A percentile compares a stretch with the other conserved stretches of the same genome.
These are phyloP conservation scores for Cetoscarus ocellatus DNA, from an alignment of 2,797 vertebrate genomes.

Conservation along the genomic window DNA sequence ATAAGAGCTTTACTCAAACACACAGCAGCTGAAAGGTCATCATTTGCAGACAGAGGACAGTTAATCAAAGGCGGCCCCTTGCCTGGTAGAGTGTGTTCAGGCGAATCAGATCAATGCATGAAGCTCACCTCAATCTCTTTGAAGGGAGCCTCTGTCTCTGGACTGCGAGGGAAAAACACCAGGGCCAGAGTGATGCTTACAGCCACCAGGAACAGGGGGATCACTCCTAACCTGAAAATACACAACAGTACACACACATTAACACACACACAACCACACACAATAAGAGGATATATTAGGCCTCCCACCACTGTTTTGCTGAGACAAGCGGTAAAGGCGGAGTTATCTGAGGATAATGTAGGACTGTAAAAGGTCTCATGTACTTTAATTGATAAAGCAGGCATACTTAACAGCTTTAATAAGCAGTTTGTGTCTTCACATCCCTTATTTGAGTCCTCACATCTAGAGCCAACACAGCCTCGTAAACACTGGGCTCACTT, in stretches of 20 bases:
- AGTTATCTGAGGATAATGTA: slow-evolving; percentile 29
- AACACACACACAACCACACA: slow-evolving; percentile 12
- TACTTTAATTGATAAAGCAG: neutral
- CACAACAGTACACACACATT: slow-evolving; percentile 1
- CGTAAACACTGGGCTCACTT: neutral
- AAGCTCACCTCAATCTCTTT: slow-evolving; percentile 85
- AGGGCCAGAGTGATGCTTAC: slow-evolving; percentile 83
- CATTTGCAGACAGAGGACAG: neutral
- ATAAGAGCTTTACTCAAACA: neutral
- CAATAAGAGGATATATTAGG: neutral
- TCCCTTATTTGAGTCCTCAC: neutral
- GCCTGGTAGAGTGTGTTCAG: neutral
- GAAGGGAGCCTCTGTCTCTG: slow-evolving; percentile 79
- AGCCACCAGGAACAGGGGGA: slow-evolving; percentile 85
- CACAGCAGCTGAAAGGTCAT: neutral
- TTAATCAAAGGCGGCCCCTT: no score
- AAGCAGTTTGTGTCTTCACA: neutral
- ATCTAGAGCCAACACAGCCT: neutral
- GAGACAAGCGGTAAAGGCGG: neutral
- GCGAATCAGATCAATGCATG: neutral
- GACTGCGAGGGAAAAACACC: slow-evolving; percentile 88
- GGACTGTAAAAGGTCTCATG: neutral
- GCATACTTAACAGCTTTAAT: neutral
- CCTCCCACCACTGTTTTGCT: slow-evolving; percentile 1
- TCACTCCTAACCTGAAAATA: slow-evolving; percentile 82